A percentile compares a stretch with the other conserved stretches of the same genome.
These are phyloP conservation scores for Pheosia gnoma DNA, from an alignment of 2,888 invertebrate species.

Conservation along the genomic window DNA sequence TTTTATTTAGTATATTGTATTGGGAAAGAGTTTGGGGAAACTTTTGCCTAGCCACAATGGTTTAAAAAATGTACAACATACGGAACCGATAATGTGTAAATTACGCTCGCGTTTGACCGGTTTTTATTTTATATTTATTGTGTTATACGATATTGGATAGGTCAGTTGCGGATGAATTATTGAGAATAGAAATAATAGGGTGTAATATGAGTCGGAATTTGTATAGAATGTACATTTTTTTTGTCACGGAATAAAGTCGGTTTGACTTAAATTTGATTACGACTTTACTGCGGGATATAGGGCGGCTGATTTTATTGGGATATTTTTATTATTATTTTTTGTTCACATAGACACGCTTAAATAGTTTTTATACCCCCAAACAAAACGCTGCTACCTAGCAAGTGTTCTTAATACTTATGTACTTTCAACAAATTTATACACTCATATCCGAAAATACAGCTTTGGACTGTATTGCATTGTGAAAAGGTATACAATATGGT, in stretches of 20 bases:
- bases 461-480: constrained; percentile 24
- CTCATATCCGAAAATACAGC: constrained; percentile 1
- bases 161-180: constrained; percentile 46
- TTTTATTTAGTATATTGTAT: no score
- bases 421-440: constrained; percentile 24
- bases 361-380: constrained; percentile 13
- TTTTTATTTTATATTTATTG: constrained; percentile 23
- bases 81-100: neutral
- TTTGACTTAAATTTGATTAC: neutral
- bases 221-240: neutral
- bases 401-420: constrained; percentile 54
- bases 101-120: neutral
- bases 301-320: no score
- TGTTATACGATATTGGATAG: constrained; percentile 42
- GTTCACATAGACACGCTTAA: neutral
- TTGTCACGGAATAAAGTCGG: neutral
- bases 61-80: neutral
- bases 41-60: no score
- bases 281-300: no score
- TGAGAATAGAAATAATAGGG: constrained; percentile 27
- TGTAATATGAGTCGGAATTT: constrained; percentile 23
- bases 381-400: constrained; percentile 36
- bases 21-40: no score
- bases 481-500: constrained; percentile 21
- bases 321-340: neutral